phyloP scores from a whole-genome alignment of 2,888 invertebrate genomes.

The Trissonchulus latispiculum region DNA sequence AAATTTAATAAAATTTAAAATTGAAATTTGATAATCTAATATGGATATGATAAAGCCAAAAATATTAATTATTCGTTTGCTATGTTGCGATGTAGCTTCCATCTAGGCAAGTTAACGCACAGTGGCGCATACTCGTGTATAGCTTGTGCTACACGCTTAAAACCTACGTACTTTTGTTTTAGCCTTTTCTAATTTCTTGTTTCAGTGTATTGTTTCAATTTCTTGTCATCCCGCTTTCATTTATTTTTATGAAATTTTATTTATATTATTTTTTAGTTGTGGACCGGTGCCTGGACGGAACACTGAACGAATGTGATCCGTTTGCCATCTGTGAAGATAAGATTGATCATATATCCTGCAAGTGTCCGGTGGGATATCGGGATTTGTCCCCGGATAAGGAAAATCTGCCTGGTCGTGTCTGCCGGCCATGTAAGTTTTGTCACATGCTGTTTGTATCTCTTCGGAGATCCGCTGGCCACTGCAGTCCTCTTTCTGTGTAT shows the following conservation, averaged over 20 bases:
- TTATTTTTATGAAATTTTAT: neutral
- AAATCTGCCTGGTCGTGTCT: constrained; percentile 15
- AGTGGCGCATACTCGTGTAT: too few species aligned
- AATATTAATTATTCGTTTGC: too few species aligned
- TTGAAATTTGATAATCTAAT: too few species aligned
- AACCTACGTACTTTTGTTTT: neutral
- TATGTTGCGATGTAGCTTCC: too few species aligned
- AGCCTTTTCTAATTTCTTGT: neutral
- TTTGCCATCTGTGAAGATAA: constrained; percentile 39
- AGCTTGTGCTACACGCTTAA: too few species aligned
- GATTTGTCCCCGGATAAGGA: constrained; percentile 19
- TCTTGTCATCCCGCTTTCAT: neutral
- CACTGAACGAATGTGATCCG: constrained; percentile 40
- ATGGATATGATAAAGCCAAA: too few species aligned
- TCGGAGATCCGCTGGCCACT: too few species aligned
- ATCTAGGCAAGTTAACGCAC: too few species aligned
- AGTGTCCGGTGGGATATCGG: constrained; percentile 21
- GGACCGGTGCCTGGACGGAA: constrained; percentile 36
- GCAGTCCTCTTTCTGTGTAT: too few species aligned
- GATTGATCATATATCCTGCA: constrained; percentile 20
- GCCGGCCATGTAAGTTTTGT: constrained; percentile 3
- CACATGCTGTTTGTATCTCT: too few species aligned
- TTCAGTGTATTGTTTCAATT: neutral
- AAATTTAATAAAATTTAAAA: too few species aligned
- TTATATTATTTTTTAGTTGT: neutral